Conservation (phyloP, 1,140 invertebrate species). For the Aplysia californica region DNA sequence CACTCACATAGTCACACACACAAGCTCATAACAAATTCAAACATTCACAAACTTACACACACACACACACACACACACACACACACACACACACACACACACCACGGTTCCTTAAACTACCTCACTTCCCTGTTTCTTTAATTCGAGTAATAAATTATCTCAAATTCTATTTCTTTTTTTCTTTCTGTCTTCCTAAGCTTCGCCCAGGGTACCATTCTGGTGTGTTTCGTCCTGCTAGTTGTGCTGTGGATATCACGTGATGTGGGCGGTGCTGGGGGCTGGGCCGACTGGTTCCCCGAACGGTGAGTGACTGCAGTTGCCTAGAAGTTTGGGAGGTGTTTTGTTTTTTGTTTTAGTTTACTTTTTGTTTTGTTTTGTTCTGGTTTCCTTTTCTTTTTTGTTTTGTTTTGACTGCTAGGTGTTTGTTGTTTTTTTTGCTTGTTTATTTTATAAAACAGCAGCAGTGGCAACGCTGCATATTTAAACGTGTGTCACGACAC, state of each 20-base stretch:
- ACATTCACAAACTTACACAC: too few species aligned
- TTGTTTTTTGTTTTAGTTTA: background rate
- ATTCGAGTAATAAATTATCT: too few species aligned
- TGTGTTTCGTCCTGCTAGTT: slow-evolving; percentile 82
- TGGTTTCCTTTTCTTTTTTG: background rate
- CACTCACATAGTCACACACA: too few species aligned
- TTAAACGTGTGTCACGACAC: too few species aligned
- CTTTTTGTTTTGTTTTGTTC: background rate
- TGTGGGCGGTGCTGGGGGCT: slow-evolving; percentile 85
- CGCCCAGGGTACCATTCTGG: slow-evolving; percentile 80
- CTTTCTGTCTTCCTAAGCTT: too few species aligned
- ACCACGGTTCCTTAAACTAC: too few species aligned
- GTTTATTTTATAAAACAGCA: background rate
- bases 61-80: too few species aligned
- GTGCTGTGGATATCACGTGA: slow-evolving; percentile 89
- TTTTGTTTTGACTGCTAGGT: background rate
- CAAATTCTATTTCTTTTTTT: too few species aligned
- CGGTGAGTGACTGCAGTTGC: slow-evolving; percentile 28
- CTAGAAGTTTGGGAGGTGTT: background rate
- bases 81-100: too few species aligned
- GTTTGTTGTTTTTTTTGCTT: background rate
- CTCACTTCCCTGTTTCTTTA: too few species aligned
- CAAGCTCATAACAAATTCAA: too few species aligned
- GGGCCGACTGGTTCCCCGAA: slow-evolving; percentile 68
- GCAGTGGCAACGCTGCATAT: background rate